These are phyloP conservation scores for Phyllotreta cruciferae DNA, from an alignment of 2,888 invertebrate genomes.

Conservation along the genomic window DNA sequence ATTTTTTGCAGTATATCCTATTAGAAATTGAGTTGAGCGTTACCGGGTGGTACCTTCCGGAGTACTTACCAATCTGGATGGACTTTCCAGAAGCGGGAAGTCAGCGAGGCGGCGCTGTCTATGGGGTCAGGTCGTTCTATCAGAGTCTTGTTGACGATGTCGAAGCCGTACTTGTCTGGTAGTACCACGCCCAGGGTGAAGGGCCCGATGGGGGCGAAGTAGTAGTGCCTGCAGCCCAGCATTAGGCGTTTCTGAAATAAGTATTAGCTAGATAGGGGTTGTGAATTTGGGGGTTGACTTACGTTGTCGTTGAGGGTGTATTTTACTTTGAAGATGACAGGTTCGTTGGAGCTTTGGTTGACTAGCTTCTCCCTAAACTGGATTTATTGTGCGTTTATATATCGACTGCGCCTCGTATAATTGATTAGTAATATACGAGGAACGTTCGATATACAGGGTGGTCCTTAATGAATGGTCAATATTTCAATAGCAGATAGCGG, in stretches of 20 bases:
- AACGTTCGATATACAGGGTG: background rate
- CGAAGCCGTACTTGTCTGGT: slow-evolving; percentile 79
- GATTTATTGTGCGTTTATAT: slow-evolving; percentile 6
- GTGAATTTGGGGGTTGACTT: background rate
- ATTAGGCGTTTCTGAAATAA: slow-evolving; percentile 81
- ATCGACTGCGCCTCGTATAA: too few species aligned
- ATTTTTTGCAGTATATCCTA: slow-evolving; percentile 69
- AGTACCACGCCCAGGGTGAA: slow-evolving; percentile 88
- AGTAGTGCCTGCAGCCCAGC: slow-evolving; percentile 79
- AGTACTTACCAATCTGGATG: slow-evolving; percentile 85
- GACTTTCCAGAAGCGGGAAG: slow-evolving; percentile 74
- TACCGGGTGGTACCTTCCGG: background rate
- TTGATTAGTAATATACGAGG: too few species aligned
- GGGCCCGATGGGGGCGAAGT: slow-evolving; percentile 80
- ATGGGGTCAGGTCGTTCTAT: slow-evolving; percentile 26
- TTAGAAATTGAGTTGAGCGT: slow-evolving; percentile 41
- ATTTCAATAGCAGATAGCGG: too few species aligned
- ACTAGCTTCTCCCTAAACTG: slow-evolving; percentile 60
- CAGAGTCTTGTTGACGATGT: slow-evolving; percentile 68
- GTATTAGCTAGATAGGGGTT: background rate
- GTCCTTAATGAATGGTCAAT: too few species aligned
- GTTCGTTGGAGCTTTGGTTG: slow-evolving; percentile 57
- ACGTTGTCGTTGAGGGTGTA: slow-evolving; percentile 90
- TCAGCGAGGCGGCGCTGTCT: slow-evolving; percentile 25
- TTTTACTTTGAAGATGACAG: slow-evolving; percentile 76